Percentiles rank a stretch among this genome's conserved stretches.
Conservation (phyloP, 2,888 invertebrate genomes). For the Clivina fossor region DNA sequence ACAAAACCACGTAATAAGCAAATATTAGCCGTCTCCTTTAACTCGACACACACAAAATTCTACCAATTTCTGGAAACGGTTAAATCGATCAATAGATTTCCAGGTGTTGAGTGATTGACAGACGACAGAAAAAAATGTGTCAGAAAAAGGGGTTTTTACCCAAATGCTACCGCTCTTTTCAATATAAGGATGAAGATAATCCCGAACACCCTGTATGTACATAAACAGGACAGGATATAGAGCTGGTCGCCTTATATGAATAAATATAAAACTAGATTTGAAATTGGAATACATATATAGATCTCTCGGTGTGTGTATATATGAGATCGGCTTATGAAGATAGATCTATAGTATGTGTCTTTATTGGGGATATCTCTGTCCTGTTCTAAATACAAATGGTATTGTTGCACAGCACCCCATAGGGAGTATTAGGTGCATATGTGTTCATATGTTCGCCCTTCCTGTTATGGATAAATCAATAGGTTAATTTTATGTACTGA, state of each 20-base stretch:
- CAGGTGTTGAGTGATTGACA: constrained; percentile 31
- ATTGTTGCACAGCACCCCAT: constrained; percentile 6
- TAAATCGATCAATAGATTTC: neutral
- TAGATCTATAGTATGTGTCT: no score
- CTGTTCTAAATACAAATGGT: no score
- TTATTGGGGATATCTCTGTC: no score
- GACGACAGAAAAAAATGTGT: neutral
- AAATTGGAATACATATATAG: no score
- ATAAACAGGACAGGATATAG: no score
- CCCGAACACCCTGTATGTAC: no score
- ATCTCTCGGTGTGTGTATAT: no score
- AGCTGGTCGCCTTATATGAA: no score
- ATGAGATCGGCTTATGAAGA: no score
- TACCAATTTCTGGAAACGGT: constrained; percentile 13
- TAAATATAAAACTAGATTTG: no score
- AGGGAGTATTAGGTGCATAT: neutral
- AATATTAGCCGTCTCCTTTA: neutral
- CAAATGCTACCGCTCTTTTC: no score
- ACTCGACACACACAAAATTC: neutral
- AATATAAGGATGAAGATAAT: no score
- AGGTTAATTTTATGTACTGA: constrained; percentile 1
- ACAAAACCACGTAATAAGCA: constrained; percentile 13
- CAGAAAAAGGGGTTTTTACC: constrained; percentile 24
- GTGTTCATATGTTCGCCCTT: neutral
- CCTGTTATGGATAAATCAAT: neutral